Evolutionary conservation across 2,797 vertebrate genomes (phyloP).

Genomic region (Apogon talboti): DNA sequence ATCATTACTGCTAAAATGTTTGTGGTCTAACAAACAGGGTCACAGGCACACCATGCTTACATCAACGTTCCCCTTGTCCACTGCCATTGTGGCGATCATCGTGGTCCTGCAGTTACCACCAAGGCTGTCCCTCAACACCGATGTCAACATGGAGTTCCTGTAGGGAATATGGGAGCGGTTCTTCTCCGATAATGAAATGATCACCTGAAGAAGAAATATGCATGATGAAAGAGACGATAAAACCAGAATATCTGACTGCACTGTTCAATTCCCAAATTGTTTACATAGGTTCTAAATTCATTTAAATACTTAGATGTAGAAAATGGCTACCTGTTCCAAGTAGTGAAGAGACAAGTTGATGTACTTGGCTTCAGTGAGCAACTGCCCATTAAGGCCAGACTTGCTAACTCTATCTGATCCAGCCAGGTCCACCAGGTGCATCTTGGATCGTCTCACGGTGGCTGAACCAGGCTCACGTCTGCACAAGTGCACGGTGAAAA

Average conservation of each 20-base stretch:
- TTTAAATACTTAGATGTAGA: not conserved
- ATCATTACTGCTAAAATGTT: not conserved
- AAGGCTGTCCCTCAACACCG: constrained; percentile 94
- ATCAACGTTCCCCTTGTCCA: constrained; percentile 91
- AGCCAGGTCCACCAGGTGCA: constrained; percentile 96
- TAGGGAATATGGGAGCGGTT: constrained; percentile 94
- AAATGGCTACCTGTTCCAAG: constrained; percentile 92
- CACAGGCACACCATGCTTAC: constrained; percentile 70
- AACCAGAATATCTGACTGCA: not conserved
- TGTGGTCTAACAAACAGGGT: not conserved
- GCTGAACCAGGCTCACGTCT: constrained; percentile 92
- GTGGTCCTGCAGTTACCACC: constrained; percentile 98
- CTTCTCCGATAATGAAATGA: constrained; percentile 94
- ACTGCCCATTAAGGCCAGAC: constrained; percentile 89
- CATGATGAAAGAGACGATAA: not conserved
- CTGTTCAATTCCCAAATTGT: not conserved
- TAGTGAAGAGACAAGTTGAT: constrained; percentile 97
- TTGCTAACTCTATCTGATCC: constrained; percentile 95
- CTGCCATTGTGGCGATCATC: constrained; percentile 93
- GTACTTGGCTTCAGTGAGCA: constrained; percentile 96
- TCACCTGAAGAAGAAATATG: constrained; percentile 85
- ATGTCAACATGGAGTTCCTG: constrained; percentile 98
- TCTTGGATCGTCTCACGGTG: constrained; percentile 88
- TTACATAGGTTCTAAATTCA: no score
- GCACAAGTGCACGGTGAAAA: constrained; percentile 95